Evolutionary conservation across 2,113 vertebrate species (phyloP), one percentile per base, ranked within the genome.

Genomic region (Hippocampus zosterae): DNA sequence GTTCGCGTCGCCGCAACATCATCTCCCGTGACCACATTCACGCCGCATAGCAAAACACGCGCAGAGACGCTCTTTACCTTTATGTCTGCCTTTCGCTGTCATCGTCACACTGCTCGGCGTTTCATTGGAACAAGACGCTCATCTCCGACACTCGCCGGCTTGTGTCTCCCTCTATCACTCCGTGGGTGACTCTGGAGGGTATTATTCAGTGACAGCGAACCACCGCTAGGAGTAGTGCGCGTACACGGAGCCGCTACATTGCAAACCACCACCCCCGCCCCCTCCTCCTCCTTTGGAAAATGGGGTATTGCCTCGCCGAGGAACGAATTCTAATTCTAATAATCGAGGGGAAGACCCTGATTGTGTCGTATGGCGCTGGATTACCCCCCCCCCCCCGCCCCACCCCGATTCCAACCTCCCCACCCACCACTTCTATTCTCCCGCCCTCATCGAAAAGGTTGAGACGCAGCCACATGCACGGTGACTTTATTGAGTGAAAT

Each of bases 11-110:
- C 8, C 74, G 73, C 78, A 81, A 63, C 83, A 81, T 86, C 79
- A 79, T 80, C 80, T 71, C 79, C 79, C 73, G 77, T 72, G 79
- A 83, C 75, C 84, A 67, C 70, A 37, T 73, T 75, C 75, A 67
- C 71, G 80, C 80, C 78, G 81, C 78, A 62, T 76, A 68, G 18
- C 70, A 65, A 33, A 67, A 59, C n/a, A 76, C 7, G 1, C 21
- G 19, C 25, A 2, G 6, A 52, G 11, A 37, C 8, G 25, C 15
- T 8, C 61, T 11, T 90, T 93, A 93, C 92, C 92, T 93, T 93
- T 93, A 80, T 91, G 91, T 93, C 92, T 91, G 89, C 90, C 91
- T 92, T 92, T 93, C 85, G 92, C 91, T 90, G 92, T 92, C 92
- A 93, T 93, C 89, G 84, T 92, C 88, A 91, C 87, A 82, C 80